Percentiles rank a stretch among this genome's conserved stretches.
phyloP scores from a whole-genome alignment of 1,140 invertebrate species.

The Heliconius hermathena region DNA sequence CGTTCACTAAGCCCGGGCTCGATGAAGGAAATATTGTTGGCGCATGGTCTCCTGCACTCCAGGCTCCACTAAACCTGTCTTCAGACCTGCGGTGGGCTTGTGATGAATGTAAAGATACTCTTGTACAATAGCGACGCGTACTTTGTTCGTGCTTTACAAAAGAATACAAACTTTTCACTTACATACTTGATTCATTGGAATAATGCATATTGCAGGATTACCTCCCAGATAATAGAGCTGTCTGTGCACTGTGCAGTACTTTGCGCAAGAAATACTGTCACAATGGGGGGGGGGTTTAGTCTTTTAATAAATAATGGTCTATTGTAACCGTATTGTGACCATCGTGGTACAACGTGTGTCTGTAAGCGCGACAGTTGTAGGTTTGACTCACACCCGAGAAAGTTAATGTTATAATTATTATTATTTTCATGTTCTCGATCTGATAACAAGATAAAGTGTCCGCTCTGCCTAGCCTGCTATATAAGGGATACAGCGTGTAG shows the following conservation, averaged over 20 bases:
- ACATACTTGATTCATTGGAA: constrained; percentile 27
- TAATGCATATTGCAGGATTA: constrained; percentile 16
- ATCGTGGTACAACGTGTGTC: too few relatives aligned
- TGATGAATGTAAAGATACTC: constrained; percentile 25
- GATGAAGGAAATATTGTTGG: constrained; percentile 72
- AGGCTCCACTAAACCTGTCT: constrained; percentile 24
- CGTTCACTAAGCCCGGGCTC: constrained; percentile 66
- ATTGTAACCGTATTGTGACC: too few relatives aligned
- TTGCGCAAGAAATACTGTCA: background rate
- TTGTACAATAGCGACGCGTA: constrained; percentile 23
- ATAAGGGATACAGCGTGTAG: too few relatives aligned
- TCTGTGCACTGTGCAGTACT: background rate
- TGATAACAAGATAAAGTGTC: too few relatives aligned
- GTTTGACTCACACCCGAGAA: too few relatives aligned
- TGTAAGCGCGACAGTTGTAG: too few relatives aligned
- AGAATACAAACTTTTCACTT: constrained; percentile 24
- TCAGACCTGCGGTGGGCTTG: constrained; percentile 21
- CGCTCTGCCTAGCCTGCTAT: too few relatives aligned
- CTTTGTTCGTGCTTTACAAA: constrained; percentile 30
- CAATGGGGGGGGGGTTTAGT: background rate
- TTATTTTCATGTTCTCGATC: too few relatives aligned
- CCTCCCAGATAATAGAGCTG: background rate
- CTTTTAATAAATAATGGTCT: constrained; percentile 19
- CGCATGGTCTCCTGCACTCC: constrained; percentile 47
- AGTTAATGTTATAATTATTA: too few relatives aligned